Percentiles rank a stretch among this genome's conserved stretches.
phyloP scores from a whole-genome alignment of 2,888 invertebrate genomes.

The Stratiomys singularior region DNA sequence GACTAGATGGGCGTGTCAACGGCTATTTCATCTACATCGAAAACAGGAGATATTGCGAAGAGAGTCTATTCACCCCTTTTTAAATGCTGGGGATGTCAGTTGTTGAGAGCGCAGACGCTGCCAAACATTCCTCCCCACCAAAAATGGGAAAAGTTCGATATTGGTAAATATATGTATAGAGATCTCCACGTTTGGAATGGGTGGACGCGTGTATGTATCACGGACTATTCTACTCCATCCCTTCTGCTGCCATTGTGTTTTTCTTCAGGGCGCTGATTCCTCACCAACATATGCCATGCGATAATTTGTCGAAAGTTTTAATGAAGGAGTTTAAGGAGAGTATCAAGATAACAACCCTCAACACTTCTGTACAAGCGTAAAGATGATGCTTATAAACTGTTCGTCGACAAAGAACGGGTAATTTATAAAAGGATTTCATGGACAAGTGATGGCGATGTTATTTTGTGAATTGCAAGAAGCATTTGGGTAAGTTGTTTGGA shows the following conservation, averaged over 20 bases:
- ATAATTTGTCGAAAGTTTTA: slow-evolving; percentile 53
- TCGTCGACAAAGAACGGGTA: background rate
- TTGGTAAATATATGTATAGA: background rate
- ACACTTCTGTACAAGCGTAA: slow-evolving; percentile 2
- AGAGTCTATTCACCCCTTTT: slow-evolving; percentile 13
- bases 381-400: slow-evolving; percentile 1
- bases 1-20: slow-evolving; percentile 13
- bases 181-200: background rate
- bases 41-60: slow-evolving; percentile 17
- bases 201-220: background rate
- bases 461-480: background rate
- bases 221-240: background rate
- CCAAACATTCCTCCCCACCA: background rate
- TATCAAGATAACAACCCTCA: slow-evolving; percentile 30
- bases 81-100: slow-evolving; percentile 6
- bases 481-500: too few relatives aligned
- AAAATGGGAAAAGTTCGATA: background rate
- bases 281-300: slow-evolving; percentile 50
- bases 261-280: background rate
- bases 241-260: background rate
- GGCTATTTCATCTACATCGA: slow-evolving; percentile 15
- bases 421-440: background rate
- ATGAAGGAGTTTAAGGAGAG: slow-evolving; percentile 47
- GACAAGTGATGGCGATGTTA: background rate
- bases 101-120: slow-evolving; percentile 45